These are phyloP conservation scores for Drosophila teissieri DNA, from an alignment of 1,140 invertebrate species.

Conservation along the genomic window DNA sequence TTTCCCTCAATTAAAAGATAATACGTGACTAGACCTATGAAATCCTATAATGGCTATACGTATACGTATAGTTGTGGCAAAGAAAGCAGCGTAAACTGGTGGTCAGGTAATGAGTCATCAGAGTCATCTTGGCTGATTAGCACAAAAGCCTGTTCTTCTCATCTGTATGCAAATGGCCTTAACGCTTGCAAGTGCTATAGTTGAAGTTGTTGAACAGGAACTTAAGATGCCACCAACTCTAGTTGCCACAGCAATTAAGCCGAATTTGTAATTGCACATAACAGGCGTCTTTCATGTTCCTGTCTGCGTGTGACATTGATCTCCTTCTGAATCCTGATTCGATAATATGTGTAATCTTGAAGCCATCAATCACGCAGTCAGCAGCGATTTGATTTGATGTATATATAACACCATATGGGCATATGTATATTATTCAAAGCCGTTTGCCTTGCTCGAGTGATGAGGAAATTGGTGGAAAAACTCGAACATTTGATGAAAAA, in stretches of 20 bases:
- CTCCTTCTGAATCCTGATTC: conserved; percentile 31
- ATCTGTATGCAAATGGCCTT: neutral
- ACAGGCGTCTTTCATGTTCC: conserved; percentile 23
- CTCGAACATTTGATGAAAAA: conserved; percentile 18
- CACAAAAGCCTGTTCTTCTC: neutral
- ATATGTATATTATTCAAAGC: neutral
- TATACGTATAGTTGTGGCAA: conserved; percentile 1
- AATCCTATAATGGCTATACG: neutral
- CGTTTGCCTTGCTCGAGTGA: conserved; percentile 25
- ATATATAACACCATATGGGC: neutral
- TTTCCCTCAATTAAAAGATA: neutral
- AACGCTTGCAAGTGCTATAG: neutral
- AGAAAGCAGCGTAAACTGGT: conserved; percentile 15
- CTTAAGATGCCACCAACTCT: neutral
- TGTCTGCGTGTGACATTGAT: conserved; percentile 34
- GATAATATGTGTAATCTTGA: conserved; percentile 34
- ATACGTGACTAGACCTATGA: conserved; percentile 17
- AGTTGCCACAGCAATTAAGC: neutral
- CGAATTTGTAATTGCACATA: neutral
- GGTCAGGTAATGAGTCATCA: neutral
- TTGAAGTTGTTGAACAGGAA: conserved; percentile 1
- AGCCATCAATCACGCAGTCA: conserved; percentile 34
- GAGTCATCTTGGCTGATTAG: conserved; percentile 19
- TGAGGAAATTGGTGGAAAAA: conserved; percentile 37
- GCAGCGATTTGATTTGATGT: conserved; percentile 21